Percentiles rank a stretch among this genome's conserved stretches.
Evolutionary conservation across 2,888 invertebrate species (phyloP).

Genomic region (Lycia hirtaria): DNA sequence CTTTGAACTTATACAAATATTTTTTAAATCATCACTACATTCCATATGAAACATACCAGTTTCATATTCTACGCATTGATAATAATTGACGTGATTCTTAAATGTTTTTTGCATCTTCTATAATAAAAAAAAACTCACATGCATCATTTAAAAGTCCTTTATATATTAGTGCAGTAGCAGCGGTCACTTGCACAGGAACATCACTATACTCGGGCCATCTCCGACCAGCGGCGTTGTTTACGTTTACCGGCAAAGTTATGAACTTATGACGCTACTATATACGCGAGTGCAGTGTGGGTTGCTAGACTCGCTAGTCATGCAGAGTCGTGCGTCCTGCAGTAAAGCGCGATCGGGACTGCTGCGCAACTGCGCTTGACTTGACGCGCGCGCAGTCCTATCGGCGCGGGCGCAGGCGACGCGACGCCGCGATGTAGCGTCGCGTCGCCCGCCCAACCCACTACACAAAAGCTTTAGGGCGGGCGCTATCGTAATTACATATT

Average conservation of each 20-base stretch:
- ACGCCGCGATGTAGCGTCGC: constrained; percentile 5
- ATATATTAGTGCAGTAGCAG: constrained; percentile 45
- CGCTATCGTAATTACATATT: no score
- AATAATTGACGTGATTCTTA: no score
- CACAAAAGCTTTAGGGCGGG: no score
- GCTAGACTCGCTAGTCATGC: constrained; percentile 38
- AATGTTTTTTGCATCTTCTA: no score
- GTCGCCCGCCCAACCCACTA: constrained; percentile 25
- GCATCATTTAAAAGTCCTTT: constrained; percentile 72
- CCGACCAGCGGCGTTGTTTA: constrained; percentile 64
- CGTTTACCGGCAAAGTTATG: constrained; percentile 41
- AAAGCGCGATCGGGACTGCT: constrained; percentile 44
- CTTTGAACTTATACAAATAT: no score
- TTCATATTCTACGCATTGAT: no score
- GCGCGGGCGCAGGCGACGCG: constrained; percentile 25
- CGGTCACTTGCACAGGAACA: constrained; percentile 72
- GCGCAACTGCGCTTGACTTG: constrained; percentile 24
- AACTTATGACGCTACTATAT: neutral
- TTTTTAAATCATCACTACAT: no score
- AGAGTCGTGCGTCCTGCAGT: constrained; percentile 38
- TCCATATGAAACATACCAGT: no score
- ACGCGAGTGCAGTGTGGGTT: constrained; percentile 35
- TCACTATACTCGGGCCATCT: constrained; percentile 64
- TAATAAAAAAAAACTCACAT: constrained; percentile 63
- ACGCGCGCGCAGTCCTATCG: constrained; percentile 19